Evolutionary conservation across 2,797 vertebrate species (phyloP).

Genomic region (Sebastes melanostomus): DNA sequence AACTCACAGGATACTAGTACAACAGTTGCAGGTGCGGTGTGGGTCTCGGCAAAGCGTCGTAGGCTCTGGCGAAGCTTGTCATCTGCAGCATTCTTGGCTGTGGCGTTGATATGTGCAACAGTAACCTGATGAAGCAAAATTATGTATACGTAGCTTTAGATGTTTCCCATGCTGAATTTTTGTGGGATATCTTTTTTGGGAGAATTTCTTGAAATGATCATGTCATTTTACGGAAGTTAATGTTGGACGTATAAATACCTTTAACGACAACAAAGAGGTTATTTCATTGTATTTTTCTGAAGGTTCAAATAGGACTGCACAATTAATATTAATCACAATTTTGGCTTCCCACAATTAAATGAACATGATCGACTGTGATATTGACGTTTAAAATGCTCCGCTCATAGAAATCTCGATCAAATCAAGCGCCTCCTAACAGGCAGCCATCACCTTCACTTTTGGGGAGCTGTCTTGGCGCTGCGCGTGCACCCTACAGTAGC

Average conservation of each 20-base stretch:
- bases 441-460: no score
- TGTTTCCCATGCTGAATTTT: background rate
- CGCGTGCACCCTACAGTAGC: no score
- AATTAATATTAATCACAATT: no score
- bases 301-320: background rate
- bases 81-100: slow-evolving; percentile 97
- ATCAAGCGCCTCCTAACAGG: no score
- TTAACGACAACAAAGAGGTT: background rate
- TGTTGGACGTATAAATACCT: background rate
- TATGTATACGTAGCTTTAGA: background rate
- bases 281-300: background rate
- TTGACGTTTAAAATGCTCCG: no score
- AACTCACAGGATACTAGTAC: slow-evolving; percentile 95
- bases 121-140: slow-evolving; percentile 86
- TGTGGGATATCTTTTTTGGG: background rate
- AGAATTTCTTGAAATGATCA: background rate
- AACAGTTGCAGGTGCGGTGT: slow-evolving; percentile 94
- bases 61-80: slow-evolving; percentile 98
- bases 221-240: background rate
- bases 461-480: no score
- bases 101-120: slow-evolving; percentile 98
- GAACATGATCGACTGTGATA: no score
- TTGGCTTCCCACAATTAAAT: no score
- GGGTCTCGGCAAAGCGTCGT: slow-evolving; percentile 95
- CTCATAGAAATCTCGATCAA: no score